Conservation (phyloP, 2,888 invertebrate species). For the Tetranychus piercei region DNA sequence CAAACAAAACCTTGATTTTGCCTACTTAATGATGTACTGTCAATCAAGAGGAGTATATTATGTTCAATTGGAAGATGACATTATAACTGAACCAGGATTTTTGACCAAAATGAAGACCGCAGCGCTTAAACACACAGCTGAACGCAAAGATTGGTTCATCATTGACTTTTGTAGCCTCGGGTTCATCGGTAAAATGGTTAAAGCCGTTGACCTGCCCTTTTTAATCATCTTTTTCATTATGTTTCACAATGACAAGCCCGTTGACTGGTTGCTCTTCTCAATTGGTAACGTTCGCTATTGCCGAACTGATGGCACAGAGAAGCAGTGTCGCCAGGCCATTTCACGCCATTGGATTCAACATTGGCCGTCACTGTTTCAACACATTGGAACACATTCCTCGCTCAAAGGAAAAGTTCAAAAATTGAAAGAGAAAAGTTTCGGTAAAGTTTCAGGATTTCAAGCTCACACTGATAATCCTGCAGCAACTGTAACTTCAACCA, state of each 20-base stretch:
- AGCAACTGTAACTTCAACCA: slow-evolving; percentile 48
- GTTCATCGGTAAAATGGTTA: slow-evolving; percentile 79
- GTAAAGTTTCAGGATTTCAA: slow-evolving; percentile 51
- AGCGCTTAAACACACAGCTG: slow-evolving; percentile 53
- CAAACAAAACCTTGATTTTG: slow-evolving; percentile 82
- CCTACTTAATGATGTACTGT: slow-evolving; percentile 82
- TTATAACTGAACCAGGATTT: slow-evolving; percentile 60
- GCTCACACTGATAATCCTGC: slow-evolving; percentile 43
- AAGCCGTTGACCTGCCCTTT: slow-evolving; percentile 62
- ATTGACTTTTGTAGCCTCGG: slow-evolving; percentile 83
- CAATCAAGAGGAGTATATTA: slow-evolving; percentile 71
- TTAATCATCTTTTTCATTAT: slow-evolving; percentile 79
- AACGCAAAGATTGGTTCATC: slow-evolving; percentile 65
- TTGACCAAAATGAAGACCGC: slow-evolving; percentile 65
- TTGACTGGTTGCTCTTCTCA: slow-evolving; percentile 85
- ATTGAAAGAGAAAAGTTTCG: slow-evolving; percentile 77
- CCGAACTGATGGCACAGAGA: slow-evolving; percentile 43
- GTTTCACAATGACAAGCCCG: slow-evolving; percentile 87
- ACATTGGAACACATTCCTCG: slow-evolving; percentile 83
- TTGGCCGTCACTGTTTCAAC: slow-evolving; percentile 80
- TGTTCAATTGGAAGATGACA: slow-evolving; percentile 78
- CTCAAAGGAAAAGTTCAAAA: slow-evolving; percentile 88
- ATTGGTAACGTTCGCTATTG: slow-evolving; percentile 76
- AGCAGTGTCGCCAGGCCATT: slow-evolving; percentile 59
- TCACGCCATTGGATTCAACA: slow-evolving; percentile 61